A percentile compares a stretch with the other conserved stretches of the same genome.
Evolutionary conservation across 2,113 vertebrate species (phyloP).

Genomic region (Carlito syrichta): DNA sequence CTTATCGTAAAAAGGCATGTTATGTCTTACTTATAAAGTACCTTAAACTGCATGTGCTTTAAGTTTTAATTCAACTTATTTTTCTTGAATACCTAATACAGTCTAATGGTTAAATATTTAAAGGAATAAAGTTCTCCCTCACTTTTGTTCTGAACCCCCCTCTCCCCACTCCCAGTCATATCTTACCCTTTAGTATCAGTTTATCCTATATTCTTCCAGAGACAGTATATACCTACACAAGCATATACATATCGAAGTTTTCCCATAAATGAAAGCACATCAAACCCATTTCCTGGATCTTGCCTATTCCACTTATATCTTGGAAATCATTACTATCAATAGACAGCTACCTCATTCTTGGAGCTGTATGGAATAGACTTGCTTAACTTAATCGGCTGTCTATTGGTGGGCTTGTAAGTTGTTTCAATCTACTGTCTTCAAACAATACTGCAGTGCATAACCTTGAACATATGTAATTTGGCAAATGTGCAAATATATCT

Average conservation of each 20-base stretch:
- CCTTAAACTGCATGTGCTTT: neutral
- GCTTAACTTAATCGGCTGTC: neutral
- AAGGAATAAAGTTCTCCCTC: neutral
- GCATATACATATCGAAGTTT: neutral
- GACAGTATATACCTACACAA: neutral
- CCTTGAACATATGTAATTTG: neutral
- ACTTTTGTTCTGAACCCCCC: neutral
- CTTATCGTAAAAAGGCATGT: neutral
- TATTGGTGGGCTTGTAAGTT: neutral
- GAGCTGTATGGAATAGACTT: neutral
- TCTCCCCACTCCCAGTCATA: neutral
- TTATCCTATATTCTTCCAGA: constrained; percentile 6
- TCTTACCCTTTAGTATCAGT: neutral
- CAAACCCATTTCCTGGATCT: neutral
- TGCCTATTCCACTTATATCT: neutral
- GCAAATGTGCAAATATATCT: neutral
- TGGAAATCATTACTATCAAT: neutral
- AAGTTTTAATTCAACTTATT: neutral
- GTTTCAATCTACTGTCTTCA: constrained; percentile 5
- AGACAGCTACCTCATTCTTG: neutral
- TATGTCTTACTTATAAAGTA: neutral
- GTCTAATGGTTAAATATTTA: neutral
- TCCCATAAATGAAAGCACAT: neutral
- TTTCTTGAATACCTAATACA: constrained; percentile 24
- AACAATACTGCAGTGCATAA: neutral